Evolutionary conservation across 2,797 vertebrate species (phyloP).

Genomic region (Poeciliopsis presidionis): DNA sequence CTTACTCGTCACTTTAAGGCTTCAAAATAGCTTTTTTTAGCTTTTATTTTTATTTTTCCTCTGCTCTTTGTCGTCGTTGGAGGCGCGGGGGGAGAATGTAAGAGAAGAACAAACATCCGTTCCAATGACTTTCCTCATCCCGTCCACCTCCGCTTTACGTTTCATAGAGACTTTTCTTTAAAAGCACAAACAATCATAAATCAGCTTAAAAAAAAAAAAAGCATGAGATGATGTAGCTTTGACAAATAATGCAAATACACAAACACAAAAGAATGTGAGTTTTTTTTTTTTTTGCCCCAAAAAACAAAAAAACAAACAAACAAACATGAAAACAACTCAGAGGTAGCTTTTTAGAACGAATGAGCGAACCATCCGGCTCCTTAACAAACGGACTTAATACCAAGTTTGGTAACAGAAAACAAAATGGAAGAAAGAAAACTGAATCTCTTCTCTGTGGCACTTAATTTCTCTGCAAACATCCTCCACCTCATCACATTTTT

Average conservation of each 20-base stretch:
- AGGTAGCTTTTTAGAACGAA: conserved; percentile 94
- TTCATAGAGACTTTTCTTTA: conserved; percentile 80
- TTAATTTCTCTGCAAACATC: conserved; percentile 62
- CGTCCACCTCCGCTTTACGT: conserved; percentile 69
- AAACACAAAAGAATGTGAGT: conserved; percentile 76
- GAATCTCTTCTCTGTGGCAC: conserved; percentile 76
- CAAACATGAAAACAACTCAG: conserved; percentile 83
- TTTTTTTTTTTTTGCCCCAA: conserved; percentile 68
- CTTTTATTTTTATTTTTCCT: conserved; percentile 23
- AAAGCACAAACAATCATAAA: conserved; percentile 73
- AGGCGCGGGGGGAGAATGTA: conserved; percentile 62
- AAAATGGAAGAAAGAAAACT: conserved; percentile 62
- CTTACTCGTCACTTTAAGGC: conserved; percentile 84
- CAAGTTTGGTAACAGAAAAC: conserved; percentile 87
- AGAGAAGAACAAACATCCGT: conserved; percentile 67
- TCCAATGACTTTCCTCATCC: conserved; percentile 63
- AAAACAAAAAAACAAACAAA: conserved; percentile 15
- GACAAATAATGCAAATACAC: conserved; percentile 81
- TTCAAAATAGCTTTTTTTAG: conserved; percentile 78
- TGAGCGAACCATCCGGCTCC: conserved; percentile 77
- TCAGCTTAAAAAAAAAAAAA: conserved; percentile 66
- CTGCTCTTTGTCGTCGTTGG: conserved; percentile 67
- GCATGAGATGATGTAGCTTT: conserved; percentile 86
- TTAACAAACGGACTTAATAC: conserved; percentile 82
- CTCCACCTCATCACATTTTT: conserved; percentile 56